These are phyloP conservation scores for Parauchenoglanis punctatus DNA, from an alignment of 2,797 vertebrate genomes.

Conservation along the genomic window DNA sequence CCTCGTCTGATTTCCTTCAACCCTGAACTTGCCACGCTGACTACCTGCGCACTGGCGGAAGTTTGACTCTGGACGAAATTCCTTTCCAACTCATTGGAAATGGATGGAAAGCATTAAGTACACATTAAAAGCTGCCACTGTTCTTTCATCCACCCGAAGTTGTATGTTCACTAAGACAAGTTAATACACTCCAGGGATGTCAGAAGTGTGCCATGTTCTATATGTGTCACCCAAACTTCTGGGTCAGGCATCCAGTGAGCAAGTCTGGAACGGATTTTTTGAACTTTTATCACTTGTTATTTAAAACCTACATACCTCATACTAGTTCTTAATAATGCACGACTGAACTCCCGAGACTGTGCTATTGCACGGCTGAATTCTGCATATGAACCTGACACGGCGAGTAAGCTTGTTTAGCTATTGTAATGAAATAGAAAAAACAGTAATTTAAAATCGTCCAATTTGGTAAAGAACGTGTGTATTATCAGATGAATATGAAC, in stretches of 20 bases:
- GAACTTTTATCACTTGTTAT: constrained; percentile 14
- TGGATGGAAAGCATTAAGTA: constrained; percentile 9
- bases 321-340: neutral
- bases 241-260: constrained; percentile 27
- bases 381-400: too few species aligned
- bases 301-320: neutral
- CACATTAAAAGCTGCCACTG: neutral
- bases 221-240: constrained; percentile 40
- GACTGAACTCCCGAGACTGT: neutral
- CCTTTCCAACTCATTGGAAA: neutral
- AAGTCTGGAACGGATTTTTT: neutral
- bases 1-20: neutral
- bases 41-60: neutral
- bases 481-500: neutral
- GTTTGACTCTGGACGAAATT: neutral
- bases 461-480: neutral
- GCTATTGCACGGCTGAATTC: neutral
- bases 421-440: neutral
- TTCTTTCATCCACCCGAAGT: constrained; percentile 13
- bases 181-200: constrained; percentile 18
- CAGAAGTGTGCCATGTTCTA: constrained; percentile 46
- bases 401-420: neutral
- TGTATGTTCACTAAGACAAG: constrained; percentile 9
- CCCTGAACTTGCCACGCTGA: neutral
- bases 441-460: neutral